Evolutionary conservation across 2,113 vertebrate species (phyloP).

Genomic region (Sterna hirundo): DNA sequence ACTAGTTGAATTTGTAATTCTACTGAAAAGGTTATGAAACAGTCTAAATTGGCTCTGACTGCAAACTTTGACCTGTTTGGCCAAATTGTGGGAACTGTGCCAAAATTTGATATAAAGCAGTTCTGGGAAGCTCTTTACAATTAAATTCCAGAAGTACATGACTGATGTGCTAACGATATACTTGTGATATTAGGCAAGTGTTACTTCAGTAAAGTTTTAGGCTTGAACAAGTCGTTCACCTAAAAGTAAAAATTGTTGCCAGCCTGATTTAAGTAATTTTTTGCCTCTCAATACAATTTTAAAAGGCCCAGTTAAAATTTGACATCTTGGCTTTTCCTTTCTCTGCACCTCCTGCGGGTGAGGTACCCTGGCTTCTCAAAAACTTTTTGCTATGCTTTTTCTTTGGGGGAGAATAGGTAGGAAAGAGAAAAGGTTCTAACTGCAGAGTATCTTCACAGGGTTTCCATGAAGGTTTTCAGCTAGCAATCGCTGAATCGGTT

Average conservation of each 20-base stretch:
- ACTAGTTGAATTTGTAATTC: conserved; percentile 63
- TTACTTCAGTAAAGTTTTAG: not conserved
- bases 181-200: not conserved
- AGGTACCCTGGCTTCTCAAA: not conserved
- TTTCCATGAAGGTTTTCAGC: not conserved
- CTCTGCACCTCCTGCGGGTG: not conserved
- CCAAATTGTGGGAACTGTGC: conserved; percentile 29
- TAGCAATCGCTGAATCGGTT: rapidly evolving
- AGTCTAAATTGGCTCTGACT: conserved; percentile 45
- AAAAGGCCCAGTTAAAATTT: not conserved
- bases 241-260: not conserved
- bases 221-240: not conserved
- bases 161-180: conserved; percentile 16
- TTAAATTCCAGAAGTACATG: conserved; percentile 39
- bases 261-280: not conserved
- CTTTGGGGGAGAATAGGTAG: not conserved
- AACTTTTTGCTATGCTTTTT: not conserved
- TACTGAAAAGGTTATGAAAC: conserved; percentile 64
- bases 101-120: conserved; percentile 60
- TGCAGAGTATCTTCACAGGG: rapidly evolving
- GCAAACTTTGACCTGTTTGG: conserved; percentile 67
- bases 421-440: not conserved
- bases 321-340: not conserved
- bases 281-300: not conserved
- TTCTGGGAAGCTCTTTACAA: conserved; percentile 33